Evolutionary conservation across 2,888 invertebrate species (phyloP).

Genomic region (Deroplatys truncata): DNA sequence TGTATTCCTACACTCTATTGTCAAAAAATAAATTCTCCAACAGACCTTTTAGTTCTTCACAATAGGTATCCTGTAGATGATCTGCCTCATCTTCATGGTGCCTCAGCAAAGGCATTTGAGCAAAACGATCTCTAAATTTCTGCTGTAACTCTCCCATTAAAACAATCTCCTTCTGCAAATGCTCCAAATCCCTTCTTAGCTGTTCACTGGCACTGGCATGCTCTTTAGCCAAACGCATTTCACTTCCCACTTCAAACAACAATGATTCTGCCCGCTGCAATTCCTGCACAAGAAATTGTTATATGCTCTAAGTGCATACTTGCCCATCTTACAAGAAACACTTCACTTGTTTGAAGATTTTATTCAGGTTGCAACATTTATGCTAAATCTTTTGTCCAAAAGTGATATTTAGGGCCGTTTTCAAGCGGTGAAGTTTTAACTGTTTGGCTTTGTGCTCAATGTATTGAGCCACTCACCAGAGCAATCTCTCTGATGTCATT

Average conservation of each 20-base stretch:
- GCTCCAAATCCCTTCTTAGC: conserved; percentile 51
- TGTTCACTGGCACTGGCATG: conserved; percentile 48
- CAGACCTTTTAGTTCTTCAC: conserved; percentile 38
- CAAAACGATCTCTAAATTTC: conserved; percentile 51
- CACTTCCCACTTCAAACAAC: conserved; percentile 46
- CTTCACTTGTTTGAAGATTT: too few species aligned
- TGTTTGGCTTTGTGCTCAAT: too few species aligned
- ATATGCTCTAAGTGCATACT: background rate
- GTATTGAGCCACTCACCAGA: too few species aligned
- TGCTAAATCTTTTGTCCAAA: too few species aligned
- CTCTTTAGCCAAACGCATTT: conserved; percentile 48
- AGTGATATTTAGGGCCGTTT: too few species aligned
- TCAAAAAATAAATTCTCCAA: background rate
- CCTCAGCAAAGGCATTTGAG: conserved; percentile 46
- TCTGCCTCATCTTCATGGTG: conserved; percentile 48
- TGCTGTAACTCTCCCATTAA: conserved; percentile 55
- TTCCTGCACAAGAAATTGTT: conserved; percentile 36
- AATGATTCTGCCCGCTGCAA: conserved; percentile 45
- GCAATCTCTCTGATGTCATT: too few species aligned
- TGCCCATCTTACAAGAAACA: background rate
- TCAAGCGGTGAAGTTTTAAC: too few species aligned
- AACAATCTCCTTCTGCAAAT: conserved; percentile 53
- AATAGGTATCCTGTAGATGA: conserved; percentile 47
- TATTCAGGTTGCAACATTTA: too few species aligned
- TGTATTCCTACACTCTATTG: too few species aligned